Percentiles rank a stretch among this genome's conserved stretches.
Conservation (phyloP, 1,140 invertebrate genomes). For the Oncopeltus fasciatus region DNA sequence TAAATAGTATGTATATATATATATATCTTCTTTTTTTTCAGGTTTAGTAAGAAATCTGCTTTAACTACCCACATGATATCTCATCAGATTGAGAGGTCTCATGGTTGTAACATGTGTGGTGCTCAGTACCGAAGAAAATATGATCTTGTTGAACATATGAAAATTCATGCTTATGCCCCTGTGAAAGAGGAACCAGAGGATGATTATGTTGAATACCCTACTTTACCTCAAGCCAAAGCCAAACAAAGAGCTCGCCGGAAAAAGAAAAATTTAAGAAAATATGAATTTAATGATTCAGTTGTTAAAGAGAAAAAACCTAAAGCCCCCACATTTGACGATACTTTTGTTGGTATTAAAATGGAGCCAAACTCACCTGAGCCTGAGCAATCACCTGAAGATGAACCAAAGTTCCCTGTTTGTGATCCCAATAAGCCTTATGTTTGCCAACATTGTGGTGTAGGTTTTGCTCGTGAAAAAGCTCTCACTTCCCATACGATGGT, state of each 20-base stretch:
- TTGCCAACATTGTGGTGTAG: constrained; percentile 60
- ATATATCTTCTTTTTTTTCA: not conserved
- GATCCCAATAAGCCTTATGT: constrained; percentile 64
- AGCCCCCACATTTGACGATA: not conserved
- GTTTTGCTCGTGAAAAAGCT: constrained; percentile 65
- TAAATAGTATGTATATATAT: too few relatives aligned
- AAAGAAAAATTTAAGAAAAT: not conserved
- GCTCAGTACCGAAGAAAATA: constrained; percentile 57
- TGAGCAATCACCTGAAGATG: too few relatives aligned
- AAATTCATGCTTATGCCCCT: constrained; percentile 54
- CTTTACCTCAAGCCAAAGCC: constrained; percentile 7
- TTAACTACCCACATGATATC: constrained; percentile 72
- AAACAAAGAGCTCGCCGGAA: constrained; percentile 7
- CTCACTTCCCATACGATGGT: constrained; percentile 52
- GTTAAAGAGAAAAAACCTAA: not conserved
- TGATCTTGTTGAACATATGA: constrained; percentile 66
- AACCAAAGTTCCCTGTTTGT: constrained; percentile 42
- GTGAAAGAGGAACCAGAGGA: constrained; percentile 14
- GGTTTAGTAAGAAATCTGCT: constrained; percentile 63
- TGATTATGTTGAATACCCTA: constrained; percentile 4
- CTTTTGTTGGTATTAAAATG: too few relatives aligned
- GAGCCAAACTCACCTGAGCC: not conserved
- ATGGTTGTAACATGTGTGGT: constrained; percentile 62
- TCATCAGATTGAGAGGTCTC: constrained; percentile 61
- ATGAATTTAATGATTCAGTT: not conserved